Base-by-base conservation (phyloP, 1,140 invertebrate species). In the Atta cephalotes region DNA sequence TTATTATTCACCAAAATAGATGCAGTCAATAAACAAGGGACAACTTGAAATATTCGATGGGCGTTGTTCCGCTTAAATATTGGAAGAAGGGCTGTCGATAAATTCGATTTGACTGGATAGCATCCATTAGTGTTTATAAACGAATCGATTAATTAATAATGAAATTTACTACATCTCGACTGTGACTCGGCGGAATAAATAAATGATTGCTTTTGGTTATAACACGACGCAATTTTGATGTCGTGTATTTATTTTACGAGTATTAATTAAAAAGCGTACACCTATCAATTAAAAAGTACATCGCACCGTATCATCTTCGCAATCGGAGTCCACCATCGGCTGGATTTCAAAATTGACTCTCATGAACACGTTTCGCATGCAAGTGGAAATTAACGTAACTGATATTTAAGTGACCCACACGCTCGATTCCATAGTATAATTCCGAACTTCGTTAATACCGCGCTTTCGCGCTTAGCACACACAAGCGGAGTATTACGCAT, bases 81-180 rank as follows among this genome's bases (percentile, higher is more conserved):
- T 72, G 56, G 68, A 58, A 25, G 58, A 25, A 68, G 35, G 21
- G 63, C 45, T 66, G 25, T 63, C 62, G 49, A 84, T 84, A 62
- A 51, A 63, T 25, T 72, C 56, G 58, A 80, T 81, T 81, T 28
- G 31, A 63, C 21, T 74, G 74, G 35, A 49, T 16, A 56, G 35
- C 25, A 28, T 49, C 66, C 80, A 82, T 82, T 82, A 82, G 58
- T 31, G 80, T 62, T 77, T 66, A 53, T 60, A 80, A 86, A 80
- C 77, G 62, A 86, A 66, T 80, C 62, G 76, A 86, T 86, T 81
- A 86, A 80, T 86, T 86, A 86, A 49, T 35, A 63, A 28, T 35
- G 53, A 60, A 72, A 82, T 39, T 70, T 58, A 39, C 63, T 56
- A 80, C 63, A 35, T 18, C 21, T 45, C 45, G 35, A 28, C 35